These are phyloP conservation scores for Meiosimyza decipiens DNA, from an alignment of 2,888 invertebrate species.

Conservation along the genomic window DNA sequence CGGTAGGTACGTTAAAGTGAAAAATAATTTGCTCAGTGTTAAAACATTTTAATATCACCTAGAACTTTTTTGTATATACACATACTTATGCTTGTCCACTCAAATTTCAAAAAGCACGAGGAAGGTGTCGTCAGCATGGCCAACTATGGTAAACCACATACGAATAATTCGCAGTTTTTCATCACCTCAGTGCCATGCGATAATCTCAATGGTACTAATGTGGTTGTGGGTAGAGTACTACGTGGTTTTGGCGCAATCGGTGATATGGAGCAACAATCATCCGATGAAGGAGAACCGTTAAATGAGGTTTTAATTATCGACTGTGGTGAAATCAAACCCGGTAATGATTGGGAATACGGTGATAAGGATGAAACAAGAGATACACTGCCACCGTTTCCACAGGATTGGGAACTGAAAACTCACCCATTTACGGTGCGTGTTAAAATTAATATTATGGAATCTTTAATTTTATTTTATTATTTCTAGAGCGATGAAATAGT, in stretches of 20 bases:
- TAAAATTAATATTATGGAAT: not conserved
- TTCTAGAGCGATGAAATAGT: conserved; percentile 59
- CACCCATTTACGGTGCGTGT: conserved; percentile 50
- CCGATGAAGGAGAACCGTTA: conserved; percentile 71
- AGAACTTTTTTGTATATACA: conserved; percentile 34
- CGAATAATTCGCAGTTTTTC: conserved; percentile 96
- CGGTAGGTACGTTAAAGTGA: not conserved
- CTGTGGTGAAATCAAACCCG: conserved; percentile 77
- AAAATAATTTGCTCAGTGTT: not conserved
- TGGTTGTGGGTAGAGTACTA: conserved; percentile 83
- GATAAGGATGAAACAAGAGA: conserved; percentile 80
- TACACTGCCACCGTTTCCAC: conserved; percentile 80
- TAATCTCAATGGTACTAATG: conserved; percentile 84
- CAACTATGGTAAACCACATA: conserved; percentile 80
- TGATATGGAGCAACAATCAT: conserved; percentile 76
- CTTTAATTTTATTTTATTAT: conserved; percentile 13
- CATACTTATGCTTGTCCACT: conserved; percentile 66
- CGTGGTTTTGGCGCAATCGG: conserved; percentile 78
- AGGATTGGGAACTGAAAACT: conserved; percentile 72
- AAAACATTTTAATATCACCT: conserved; percentile 23
- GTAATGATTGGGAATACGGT: conserved; percentile 74
- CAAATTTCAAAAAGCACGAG: conserved; percentile 68
- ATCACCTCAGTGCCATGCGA: conserved; percentile 81
- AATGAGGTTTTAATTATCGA: conserved; percentile 75
- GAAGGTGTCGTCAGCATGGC: conserved; percentile 82